Evolutionary conservation across 2,888 invertebrate genomes (phyloP).

Genomic region (Pammene fasciana): DNA sequence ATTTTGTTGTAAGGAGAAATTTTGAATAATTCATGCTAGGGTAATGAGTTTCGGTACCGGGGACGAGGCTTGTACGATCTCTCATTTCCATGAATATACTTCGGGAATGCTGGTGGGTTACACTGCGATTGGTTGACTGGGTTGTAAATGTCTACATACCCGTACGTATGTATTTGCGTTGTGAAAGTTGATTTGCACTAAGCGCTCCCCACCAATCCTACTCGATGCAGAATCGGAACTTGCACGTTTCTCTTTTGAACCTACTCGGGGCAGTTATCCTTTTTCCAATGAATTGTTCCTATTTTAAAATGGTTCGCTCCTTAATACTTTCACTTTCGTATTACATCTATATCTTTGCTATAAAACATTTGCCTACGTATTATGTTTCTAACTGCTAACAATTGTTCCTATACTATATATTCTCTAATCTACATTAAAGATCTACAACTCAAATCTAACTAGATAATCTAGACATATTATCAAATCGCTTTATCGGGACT

Average conservation of each 20-base stretch:
- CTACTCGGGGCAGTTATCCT: conserved; percentile 2
- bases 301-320: too few relatives aligned
- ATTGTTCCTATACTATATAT: too few relatives aligned
- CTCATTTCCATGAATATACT: conserved; percentile 59
- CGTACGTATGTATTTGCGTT: conserved; percentile 54
- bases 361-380: too few relatives aligned
- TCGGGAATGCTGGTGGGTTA: conserved; percentile 48
- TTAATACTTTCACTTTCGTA: too few relatives aligned
- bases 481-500: conserved; percentile 29
- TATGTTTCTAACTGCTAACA: too few relatives aligned
- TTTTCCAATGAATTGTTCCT: neutral
- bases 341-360: too few relatives aligned
- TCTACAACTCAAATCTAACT: neutral
- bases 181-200: conserved; percentile 76
- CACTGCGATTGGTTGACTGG: conserved; percentile 55
- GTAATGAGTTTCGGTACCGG: conserved; percentile 60
- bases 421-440: neutral
- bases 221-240: conserved; percentile 43
- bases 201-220: conserved; percentile 52
- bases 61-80: conserved; percentile 52
- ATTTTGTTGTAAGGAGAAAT: conserved; percentile 47
- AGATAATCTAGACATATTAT: conserved; percentile 11
- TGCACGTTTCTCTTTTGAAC: conserved; percentile 54
- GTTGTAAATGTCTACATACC: conserved; percentile 45
- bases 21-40: conserved; percentile 65